Evolutionary conservation across 1,140 invertebrate genomes (phyloP).

Genomic region (Drosophila persimilis): DNA sequence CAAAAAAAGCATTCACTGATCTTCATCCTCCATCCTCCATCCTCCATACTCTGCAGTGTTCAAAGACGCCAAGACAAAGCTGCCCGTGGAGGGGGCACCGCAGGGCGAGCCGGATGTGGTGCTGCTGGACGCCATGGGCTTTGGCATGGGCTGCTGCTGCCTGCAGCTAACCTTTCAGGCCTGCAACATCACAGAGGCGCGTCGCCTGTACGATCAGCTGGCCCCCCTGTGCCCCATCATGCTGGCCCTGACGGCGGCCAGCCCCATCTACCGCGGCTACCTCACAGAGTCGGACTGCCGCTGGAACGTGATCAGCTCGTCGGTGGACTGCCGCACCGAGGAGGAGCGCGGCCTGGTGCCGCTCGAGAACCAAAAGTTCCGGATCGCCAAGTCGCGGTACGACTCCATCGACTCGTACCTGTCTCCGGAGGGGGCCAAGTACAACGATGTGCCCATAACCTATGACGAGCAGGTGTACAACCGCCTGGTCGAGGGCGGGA

Average conservation of each 20-base stretch:
- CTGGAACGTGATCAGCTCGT: conserved; percentile 97
- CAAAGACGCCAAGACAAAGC: conserved; percentile 93
- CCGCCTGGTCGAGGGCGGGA: conserved; percentile 92
- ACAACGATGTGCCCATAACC: conserved; percentile 86
- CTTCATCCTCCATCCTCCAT: neutral
- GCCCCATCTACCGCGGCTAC: conserved; percentile 96
- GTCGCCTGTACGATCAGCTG: conserved; percentile 98
- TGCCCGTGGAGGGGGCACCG: conserved; percentile 89
- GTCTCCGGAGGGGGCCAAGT: conserved; percentile 89
- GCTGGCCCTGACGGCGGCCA: conserved; percentile 97
- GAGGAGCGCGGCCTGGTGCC: conserved; percentile 95
- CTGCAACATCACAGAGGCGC: conserved; percentile 97
- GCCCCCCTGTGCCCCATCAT: conserved; percentile 98
- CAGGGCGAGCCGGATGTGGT: conserved; percentile 91
- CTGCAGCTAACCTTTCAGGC: conserved; percentile 96
- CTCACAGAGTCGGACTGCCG: conserved; percentile 98
- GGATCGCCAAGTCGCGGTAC: conserved; percentile 98
- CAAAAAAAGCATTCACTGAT: neutral
- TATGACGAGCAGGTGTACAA: conserved; percentile 92
- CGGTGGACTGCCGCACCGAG: conserved; percentile 97
- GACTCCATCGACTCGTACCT: conserved; percentile 99
- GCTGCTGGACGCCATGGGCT: conserved; percentile 99
- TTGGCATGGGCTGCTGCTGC: conserved; percentile 99
- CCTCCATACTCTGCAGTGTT: conserved; percentile 87
- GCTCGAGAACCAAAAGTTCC: conserved; percentile 90